Conservation (phyloP, 2,888 invertebrate species). For the Ellobium chinense region DNA sequence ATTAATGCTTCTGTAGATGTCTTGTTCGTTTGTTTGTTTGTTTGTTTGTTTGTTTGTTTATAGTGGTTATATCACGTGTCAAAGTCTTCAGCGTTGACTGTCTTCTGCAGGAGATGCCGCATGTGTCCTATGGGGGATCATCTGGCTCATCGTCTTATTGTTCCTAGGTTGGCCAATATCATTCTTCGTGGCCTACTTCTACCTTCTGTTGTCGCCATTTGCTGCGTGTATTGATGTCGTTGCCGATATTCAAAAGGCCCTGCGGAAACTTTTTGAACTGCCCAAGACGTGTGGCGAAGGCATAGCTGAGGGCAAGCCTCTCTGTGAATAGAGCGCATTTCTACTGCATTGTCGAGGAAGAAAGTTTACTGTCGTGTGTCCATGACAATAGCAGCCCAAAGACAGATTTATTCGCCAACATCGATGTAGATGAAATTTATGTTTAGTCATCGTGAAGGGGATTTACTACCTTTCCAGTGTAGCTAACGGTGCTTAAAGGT, state of each 20-base stretch:
- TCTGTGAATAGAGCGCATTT: background rate
- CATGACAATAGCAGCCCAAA: no score
- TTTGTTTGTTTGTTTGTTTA: no score
- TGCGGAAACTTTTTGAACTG: background rate
- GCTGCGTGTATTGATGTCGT: background rate
- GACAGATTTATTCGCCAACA: no score
- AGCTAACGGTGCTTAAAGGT: no score
- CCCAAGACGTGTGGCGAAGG: constrained; percentile 4
- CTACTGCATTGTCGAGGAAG: background rate
- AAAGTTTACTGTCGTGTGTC: no score
- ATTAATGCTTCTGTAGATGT: no score
- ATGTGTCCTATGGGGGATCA: background rate
- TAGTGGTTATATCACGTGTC: no score
- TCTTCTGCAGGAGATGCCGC: background rate
- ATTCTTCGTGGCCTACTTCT: background rate
- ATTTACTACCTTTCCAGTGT: no score
- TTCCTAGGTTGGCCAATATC: constrained; percentile 25
- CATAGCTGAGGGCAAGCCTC: background rate
- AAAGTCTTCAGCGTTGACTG: background rate
- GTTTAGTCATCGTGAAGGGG: no score
- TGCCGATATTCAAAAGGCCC: background rate
- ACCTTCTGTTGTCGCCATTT: constrained; percentile 13
- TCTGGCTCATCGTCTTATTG: constrained; percentile 8
- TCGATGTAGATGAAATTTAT: no score
- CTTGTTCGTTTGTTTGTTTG: no score